Conservation (phyloP, 2,888 invertebrate species). For the Diplolepis rosae region DNA sequence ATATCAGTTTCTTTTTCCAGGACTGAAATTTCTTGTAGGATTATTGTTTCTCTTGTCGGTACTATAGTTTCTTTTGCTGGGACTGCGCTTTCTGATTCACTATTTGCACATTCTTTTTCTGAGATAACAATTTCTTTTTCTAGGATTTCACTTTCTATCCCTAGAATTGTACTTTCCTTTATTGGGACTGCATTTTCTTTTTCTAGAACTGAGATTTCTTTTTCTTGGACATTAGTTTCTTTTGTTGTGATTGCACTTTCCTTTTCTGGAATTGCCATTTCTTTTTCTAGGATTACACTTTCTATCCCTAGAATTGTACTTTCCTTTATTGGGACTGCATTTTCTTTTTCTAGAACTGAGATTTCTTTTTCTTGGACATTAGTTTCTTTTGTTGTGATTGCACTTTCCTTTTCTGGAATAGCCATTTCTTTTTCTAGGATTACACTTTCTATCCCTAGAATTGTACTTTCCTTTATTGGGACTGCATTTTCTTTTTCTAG, state of each 20-base stretch:
- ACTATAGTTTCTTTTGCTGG: conserved; percentile 75
- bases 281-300: conserved; percentile 68
- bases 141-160: conserved; percentile 54
- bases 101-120: conserved; percentile 74
- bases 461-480: conserved; percentile 54
- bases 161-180: too few species aligned
- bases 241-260: conserved; percentile 69
- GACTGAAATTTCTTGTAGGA: conserved; percentile 58
- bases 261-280: conserved; percentile 65
- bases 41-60: too few species aligned
- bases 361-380: neutral
- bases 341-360: neutral
- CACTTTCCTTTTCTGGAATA: conserved; percentile 72
- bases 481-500: conserved; percentile 32
- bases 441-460: neutral
- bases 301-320: neutral
- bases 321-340: conserved; percentile 58
- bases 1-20: conserved; percentile 43
- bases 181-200: conserved; percentile 74
- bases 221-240: conserved; percentile 64
- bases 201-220: too few species aligned
- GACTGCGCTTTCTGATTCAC: too few species aligned
- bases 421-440: conserved; percentile 68
- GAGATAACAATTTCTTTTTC: conserved; percentile 49
- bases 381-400: conserved; percentile 56